Base-by-base conservation (phyloP, 1,140 invertebrate species). In the Periplaneta americana region DNA sequence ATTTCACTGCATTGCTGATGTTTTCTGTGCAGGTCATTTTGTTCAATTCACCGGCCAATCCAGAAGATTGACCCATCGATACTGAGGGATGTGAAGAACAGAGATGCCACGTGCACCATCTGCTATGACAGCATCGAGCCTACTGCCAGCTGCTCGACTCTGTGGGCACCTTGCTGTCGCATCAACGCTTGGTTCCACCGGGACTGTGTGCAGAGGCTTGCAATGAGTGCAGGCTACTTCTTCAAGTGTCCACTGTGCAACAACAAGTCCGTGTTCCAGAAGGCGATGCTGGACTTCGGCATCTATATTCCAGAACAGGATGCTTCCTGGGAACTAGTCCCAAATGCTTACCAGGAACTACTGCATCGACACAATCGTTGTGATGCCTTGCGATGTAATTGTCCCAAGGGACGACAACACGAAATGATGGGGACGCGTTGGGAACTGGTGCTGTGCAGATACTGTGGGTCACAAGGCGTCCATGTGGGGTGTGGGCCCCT, bases 201-300 rank as follows among this genome's bases (percentile, higher is more conserved):
- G 74, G 84, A 83, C 34, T 93, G 92, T 88, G 87, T 93, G 22
- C 85, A 93, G 91, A 89, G 88, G 87, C 87, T 93, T 81, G 92
- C 93, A 4, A 83, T 90, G 32, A 92, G 90, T 87, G 91, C 92
- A 66, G 93, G 93, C 0, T 92, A 94, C 84, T 93, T 93, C 85
- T 94, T 94, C 85, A 93, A 93, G 83, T 94, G 93, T 85, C 92
- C 93, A 10, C 83, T 93, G 3, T 94, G 93, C 85, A 93, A 93
- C 82, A 91, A 92, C 86, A 91, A 91, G 82, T 85, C 87, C n/a
- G 85, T 84, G 82, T 94, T 94, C 86, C 88, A 90, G 83, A 84
- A 86, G 48, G 90, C 90, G 74, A 94, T 94, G 93, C 83, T 90
- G 39, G 86, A 90, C 34, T 89, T 88, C 87, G 93, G 93, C 13